phyloP scores from a whole-genome alignment of 2,797 vertebrate genomes.

The Megalops cyprinoides region DNA sequence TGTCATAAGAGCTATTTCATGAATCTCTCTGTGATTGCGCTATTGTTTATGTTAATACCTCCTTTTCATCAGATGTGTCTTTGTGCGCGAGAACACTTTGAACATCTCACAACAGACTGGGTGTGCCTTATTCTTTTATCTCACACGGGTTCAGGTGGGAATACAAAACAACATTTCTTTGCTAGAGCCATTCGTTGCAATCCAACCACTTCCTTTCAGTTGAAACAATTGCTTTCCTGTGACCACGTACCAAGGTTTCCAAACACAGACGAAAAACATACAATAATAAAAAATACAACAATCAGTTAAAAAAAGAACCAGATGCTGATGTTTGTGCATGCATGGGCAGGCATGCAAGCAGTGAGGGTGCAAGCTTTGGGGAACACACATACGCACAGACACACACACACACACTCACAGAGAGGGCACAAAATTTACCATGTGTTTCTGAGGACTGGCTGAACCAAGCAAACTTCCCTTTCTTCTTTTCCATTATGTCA shows the following conservation, averaged over 20 bases:
- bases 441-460: conserved; percentile 94
- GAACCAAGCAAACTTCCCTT: conserved; percentile 94
- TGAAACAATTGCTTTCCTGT: not conserved
- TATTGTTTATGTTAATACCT: not conserved
- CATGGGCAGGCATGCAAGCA: conserved; percentile 21
- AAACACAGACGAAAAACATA: conserved; percentile 8
- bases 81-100: not conserved
- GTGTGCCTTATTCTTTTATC: not conserved
- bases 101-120: conserved; percentile 3
- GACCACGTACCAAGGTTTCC: not conserved
- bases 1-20: too few species aligned
- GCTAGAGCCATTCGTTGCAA: not conserved
- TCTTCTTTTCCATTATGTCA: conserved; percentile 97
- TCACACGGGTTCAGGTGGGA: conserved; percentile 1
- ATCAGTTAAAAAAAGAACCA: not conserved
- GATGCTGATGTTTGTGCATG: not conserved
- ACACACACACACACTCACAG: conserved; percentile 41
- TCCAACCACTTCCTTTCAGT: not conserved
- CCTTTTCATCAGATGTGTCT: not conserved
- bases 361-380: conserved; percentile 47
- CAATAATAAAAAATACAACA: not conserved
- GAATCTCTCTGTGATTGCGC: not conserved
- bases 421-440: conserved; percentile 86
- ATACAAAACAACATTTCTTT: conserved; percentile 2
- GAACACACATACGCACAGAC: conserved; percentile 40